Base-by-base conservation (phyloP, 2,888 invertebrate genomes). In the Muscina levida region DNA sequence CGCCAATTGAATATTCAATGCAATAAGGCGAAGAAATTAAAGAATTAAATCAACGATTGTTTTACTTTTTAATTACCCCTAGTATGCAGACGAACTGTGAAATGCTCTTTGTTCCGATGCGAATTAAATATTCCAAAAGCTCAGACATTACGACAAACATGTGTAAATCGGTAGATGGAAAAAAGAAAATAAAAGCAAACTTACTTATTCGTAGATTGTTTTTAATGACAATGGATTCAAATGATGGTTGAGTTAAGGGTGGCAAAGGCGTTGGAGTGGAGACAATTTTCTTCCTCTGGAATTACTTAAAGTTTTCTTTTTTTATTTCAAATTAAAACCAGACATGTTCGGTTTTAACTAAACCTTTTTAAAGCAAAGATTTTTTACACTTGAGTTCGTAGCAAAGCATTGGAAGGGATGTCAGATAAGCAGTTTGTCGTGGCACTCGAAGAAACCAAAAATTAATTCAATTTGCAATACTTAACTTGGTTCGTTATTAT, bases 91-190 rank as follows among this genome's bases (percentile, higher is more conserved):
- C 6, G 4, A 57, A 26, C 24, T 19, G 48, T 4, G 26, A 56
- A 26, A 39, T 17, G 11, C 22, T 11, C 42, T 62, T 37, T 22
- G 62, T 62, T 62, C 53, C 2, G 39, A 37, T 42, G 39, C 17
- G 13, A 62, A 62, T 39, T 62, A 42, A 62, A 62, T 13, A 62
- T 62, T 42, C 62, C 19, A 6, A 19, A 42, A 13, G 59, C 37
- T 59, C 42, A 39, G 11, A 42, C 8, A 1, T 10, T n/a, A 17
- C 1, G 5, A 11, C 37, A 6, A 62, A 62, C 39, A 59, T 59
- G 59, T 39, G 59, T 39, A 59, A 19, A 59, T 59, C 5, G 2
- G 17, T 15, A 17, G 11, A 19, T 17, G n/a, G 22, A 59, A 42
- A n/a, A n/a, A n/a, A n/a, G n/a, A n/a, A n/a, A n/a, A n/a, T n/a